Conservation (phyloP, 2,113 vertebrate species). For the Falco punctatus region DNA sequence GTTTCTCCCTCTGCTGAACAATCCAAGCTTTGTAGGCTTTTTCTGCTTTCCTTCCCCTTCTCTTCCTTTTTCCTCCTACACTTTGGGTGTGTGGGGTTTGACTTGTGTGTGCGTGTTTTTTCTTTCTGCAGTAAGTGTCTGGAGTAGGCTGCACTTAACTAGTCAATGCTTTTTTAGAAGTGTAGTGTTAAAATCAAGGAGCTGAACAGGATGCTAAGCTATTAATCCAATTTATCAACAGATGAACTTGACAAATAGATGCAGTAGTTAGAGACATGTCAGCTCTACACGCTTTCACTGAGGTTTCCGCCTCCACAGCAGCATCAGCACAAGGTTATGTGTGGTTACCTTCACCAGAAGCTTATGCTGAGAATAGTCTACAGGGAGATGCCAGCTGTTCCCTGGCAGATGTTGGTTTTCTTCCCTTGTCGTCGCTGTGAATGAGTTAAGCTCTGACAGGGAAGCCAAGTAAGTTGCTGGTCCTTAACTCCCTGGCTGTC, state of each 20-base stretch:
- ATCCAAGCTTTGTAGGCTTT: not conserved
- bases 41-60: conserved; percentile 13
- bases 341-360: not conserved
- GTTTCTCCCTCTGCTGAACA: conserved; percentile 13
- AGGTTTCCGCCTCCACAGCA: not conserved
- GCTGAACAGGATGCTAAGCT: not conserved
- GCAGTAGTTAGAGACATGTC: not conserved
- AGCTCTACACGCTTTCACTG: not conserved
- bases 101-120: not conserved
- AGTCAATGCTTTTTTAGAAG: not conserved
- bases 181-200: not conserved
- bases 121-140: not conserved
- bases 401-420: not conserved
- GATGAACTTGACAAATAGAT: not conserved
- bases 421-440: not conserved
- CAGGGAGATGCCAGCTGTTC: not conserved
- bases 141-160: not conserved
- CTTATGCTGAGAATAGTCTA: not conserved
- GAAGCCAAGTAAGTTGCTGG: not conserved
- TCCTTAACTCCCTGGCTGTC: not conserved
- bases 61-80: not conserved
- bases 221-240: not conserved
- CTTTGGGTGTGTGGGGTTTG: not conserved
- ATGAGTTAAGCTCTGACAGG: not conserved
- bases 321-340: not conserved